Evolutionary conservation across 2,113 vertebrate species (phyloP).

Genomic region (Cettia cetti): DNA sequence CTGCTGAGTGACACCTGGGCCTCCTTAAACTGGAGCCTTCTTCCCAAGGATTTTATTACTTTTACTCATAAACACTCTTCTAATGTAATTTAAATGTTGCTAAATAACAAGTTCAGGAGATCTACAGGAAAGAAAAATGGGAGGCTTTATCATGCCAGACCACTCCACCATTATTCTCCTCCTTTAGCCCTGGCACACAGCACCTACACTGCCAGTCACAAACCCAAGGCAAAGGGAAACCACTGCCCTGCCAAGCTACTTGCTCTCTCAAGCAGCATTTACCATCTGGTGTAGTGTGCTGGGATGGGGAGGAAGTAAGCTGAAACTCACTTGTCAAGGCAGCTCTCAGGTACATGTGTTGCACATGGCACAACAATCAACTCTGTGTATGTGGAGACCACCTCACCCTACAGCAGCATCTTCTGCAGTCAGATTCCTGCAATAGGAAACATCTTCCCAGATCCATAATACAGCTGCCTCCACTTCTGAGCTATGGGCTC

Average conservation of each 20-base stretch:
- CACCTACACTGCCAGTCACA: background rate
- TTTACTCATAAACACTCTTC: background rate
- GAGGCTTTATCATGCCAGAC: background rate
- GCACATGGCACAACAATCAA: background rate
- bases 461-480: background rate
- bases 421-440: background rate
- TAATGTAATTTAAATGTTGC: background rate
- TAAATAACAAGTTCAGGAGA: background rate
- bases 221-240: background rate
- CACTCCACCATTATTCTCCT: background rate
- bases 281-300: background rate
- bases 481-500: background rate
- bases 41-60: background rate
- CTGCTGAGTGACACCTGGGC: background rate
- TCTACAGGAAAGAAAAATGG: background rate
- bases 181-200: rapidly evolving
- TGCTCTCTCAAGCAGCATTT: background rate
- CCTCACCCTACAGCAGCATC: background rate
- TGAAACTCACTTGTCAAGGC: background rate
- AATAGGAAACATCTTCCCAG: background rate
- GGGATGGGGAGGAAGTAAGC: background rate
- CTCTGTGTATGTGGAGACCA: background rate
- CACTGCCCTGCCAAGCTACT: background rate
- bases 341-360: background rate
- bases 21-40: background rate